Evolutionary conservation across 1,140 invertebrate genomes (phyloP).

Genomic region (Tribolium castaneum): DNA sequence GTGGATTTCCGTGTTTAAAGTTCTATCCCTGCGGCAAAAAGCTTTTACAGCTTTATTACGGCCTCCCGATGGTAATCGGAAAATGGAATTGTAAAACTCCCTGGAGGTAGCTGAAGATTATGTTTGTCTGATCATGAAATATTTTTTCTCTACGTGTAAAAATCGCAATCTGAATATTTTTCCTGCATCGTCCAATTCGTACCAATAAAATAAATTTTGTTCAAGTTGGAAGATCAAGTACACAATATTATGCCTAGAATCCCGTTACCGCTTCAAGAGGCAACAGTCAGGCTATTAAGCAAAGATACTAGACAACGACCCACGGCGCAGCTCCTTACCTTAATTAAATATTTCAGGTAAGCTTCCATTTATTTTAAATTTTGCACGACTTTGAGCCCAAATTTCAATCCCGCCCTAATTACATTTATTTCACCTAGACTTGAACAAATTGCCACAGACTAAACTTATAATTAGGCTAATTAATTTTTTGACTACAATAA

Average conservation of each 20-base stretch:
- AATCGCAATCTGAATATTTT: too few species aligned
- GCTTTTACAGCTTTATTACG: slow-evolving; percentile 29
- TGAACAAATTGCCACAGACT: background rate
- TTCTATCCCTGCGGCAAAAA: slow-evolving; percentile 20
- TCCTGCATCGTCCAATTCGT: background rate
- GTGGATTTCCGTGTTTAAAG: slow-evolving; percentile 31
- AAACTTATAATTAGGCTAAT: background rate
- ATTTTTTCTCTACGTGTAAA: too few species aligned
- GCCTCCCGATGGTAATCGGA: slow-evolving; percentile 27
- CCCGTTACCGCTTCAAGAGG: slow-evolving; percentile 87
- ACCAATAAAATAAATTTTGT: slow-evolving; percentile 32
- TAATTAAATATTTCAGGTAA: slow-evolving; percentile 91
- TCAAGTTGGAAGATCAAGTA: slow-evolving; percentile 84
- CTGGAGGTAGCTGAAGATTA: slow-evolving; percentile 1
- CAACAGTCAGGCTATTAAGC: slow-evolving; percentile 83
- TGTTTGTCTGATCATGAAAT: background rate
- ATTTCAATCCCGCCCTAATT: background rate
- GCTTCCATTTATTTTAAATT: slow-evolving; percentile 45
- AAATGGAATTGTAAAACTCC: slow-evolving; percentile 29
- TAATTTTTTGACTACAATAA: background rate
- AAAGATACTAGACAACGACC: slow-evolving; percentile 85
- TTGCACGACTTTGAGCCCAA: background rate
- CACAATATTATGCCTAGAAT: slow-evolving; percentile 80
- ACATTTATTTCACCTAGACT: background rate
- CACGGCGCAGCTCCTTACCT: slow-evolving; percentile 85